phyloP scores from a whole-genome alignment of 1,140 invertebrate species.

The Riptortus pedestris region DNA sequence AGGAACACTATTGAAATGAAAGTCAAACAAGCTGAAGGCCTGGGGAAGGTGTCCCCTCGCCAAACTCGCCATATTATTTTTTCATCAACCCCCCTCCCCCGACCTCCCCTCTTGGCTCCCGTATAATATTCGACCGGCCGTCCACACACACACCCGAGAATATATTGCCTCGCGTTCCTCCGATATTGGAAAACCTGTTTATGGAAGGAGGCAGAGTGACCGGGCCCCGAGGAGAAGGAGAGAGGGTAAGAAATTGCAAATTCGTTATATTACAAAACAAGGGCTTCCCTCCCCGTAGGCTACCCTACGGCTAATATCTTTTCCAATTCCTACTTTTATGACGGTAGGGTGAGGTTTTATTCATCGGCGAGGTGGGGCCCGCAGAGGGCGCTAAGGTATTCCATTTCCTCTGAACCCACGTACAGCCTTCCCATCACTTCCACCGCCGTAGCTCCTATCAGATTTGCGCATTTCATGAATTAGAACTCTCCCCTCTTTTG shows the following conservation, averaged over 20 bases:
- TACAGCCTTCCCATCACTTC: not conserved
- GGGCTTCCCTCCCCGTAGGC: not conserved
- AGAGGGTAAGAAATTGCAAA: slow-evolving; percentile 14
- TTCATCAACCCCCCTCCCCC: slow-evolving; percentile 20
- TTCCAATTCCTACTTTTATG: slow-evolving; percentile 18
- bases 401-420: not conserved
- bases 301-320: slow-evolving; percentile 7
- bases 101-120: not conserved
- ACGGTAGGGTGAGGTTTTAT: slow-evolving; percentile 17
- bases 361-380: not conserved
- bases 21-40: slow-evolving; percentile 10
- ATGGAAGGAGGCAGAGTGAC: not conserved
- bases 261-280: slow-evolving; percentile 19
- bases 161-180: not conserved
- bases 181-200: slow-evolving; percentile 16
- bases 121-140: not conserved
- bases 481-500: not conserved
- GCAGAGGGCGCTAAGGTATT: not conserved
- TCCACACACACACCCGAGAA: not conserved
- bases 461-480: no score
- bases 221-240: not conserved
- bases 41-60: slow-evolving; percentile 18
- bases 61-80: slow-evolving; percentile 28
- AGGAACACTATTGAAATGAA: slow-evolving; percentile 18
- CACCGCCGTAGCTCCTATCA: no score